Conservation (phyloP, 2,888 invertebrate species). For the Mechanitis messenoides region DNA sequence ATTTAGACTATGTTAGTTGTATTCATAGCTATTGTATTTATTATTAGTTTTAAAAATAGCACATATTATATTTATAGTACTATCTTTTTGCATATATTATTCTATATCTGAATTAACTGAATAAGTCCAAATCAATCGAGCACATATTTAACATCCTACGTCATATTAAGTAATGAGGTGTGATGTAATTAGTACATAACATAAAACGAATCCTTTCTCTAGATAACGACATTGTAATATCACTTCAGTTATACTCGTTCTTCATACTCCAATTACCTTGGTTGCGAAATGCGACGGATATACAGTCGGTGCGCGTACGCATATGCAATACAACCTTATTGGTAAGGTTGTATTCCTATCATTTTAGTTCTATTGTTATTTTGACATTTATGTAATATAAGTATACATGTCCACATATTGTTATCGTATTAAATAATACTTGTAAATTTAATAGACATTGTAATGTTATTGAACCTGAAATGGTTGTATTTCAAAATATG, state of each 20-base stretch:
- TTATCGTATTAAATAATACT: no score
- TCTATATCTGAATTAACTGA: no score
- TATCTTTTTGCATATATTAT: no score
- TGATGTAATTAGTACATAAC: slow-evolving; percentile 2
- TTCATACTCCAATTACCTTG: slow-evolving; percentile 20
- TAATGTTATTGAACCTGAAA: neutral
- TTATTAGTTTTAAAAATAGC: no score
- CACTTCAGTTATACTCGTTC: slow-evolving; percentile 16
- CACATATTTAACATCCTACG: neutral
- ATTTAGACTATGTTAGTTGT: no score
- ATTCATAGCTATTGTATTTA: no score
- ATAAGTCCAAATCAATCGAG: neutral
- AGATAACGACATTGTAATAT: slow-evolving; percentile 15
- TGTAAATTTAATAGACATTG: neutral
- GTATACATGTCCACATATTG: no score
- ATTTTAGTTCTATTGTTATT: no score
- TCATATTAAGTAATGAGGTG: slow-evolving; percentile 3
- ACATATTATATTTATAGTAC: no score
- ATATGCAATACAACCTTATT: slow-evolving; percentile 10
- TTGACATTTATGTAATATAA: no score
- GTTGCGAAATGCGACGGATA: slow-evolving; percentile 12
- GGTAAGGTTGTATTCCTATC: neutral
- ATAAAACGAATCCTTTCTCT: slow-evolving; percentile 13
- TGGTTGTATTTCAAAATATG: neutral
- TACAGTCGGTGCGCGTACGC: slow-evolving; percentile 13